These are phyloP conservation scores for Dolichotis patagonum DNA, from an alignment of 2,113 vertebrate genomes.

Conservation along the genomic window DNA sequence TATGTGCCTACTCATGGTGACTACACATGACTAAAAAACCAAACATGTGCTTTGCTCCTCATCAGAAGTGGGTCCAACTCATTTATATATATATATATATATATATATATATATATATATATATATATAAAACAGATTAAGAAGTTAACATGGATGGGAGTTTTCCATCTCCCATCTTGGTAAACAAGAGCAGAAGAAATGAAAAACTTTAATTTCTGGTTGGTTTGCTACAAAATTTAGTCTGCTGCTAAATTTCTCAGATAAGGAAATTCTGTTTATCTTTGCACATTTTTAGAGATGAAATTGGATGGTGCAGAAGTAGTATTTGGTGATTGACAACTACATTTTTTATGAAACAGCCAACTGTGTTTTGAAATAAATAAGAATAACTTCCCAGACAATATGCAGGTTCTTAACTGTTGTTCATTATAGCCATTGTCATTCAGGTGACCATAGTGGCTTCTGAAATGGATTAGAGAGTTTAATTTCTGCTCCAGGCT, in stretches of 20 bases:
- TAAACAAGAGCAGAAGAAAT: background rate
- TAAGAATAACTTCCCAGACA: background rate
- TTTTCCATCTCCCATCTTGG: background rate
- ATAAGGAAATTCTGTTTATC: background rate
- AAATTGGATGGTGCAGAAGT: background rate
- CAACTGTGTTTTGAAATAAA: slow-evolving; percentile 44
- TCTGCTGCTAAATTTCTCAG: background rate
- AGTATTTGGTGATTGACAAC: background rate
- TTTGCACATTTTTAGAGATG: slow-evolving; percentile 53
- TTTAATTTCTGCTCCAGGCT: background rate
- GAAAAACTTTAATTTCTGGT: slow-evolving; percentile 8
- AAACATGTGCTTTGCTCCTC: background rate
- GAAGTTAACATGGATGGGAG: background rate
- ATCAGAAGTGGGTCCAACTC: background rate
- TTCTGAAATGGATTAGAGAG: background rate
- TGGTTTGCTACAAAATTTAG: background rate
- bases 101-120: too few relatives aligned
- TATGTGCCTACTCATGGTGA: background rate
- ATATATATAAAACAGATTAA: background rate
- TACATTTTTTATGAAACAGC: background rate
- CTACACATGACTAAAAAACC: background rate
- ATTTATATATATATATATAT: background rate
- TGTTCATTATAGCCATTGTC: background rate
- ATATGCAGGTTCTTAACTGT: background rate
- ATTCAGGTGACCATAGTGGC: background rate